phyloP scores from a whole-genome alignment of 2,888 invertebrate genomes.

The Aethes cnicana region DNA sequence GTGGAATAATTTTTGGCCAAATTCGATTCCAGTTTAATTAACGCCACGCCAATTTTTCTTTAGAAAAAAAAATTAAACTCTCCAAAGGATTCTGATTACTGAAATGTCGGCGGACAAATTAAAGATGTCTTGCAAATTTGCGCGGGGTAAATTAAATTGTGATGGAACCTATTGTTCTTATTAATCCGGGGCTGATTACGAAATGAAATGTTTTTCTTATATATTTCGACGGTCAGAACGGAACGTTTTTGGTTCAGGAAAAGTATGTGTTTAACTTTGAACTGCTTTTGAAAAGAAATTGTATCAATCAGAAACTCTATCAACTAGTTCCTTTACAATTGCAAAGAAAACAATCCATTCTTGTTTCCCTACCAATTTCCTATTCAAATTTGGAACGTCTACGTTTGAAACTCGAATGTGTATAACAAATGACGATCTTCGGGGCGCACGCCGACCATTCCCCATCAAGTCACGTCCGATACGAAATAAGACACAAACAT shows the following conservation, averaged over 20 bases:
- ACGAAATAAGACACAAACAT: slow-evolving; percentile 8
- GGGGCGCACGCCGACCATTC: neutral
- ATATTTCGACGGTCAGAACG: too few relatives aligned
- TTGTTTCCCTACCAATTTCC: too few relatives aligned
- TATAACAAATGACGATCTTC: neutral
- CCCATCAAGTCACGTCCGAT: slow-evolving; percentile 20
- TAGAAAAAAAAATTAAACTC: slow-evolving; percentile 62
- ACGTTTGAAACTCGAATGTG: neutral
- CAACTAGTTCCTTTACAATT: too few relatives aligned
- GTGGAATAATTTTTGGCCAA: slow-evolving; percentile 65
- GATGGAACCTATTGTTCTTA: slow-evolving; percentile 22
- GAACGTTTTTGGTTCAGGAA: too few relatives aligned
- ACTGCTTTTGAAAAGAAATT: too few relatives aligned
- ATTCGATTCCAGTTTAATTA: slow-evolving; percentile 79
- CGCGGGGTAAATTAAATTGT: slow-evolving; percentile 28
- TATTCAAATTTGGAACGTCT: too few relatives aligned
- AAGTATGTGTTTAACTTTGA: too few relatives aligned
- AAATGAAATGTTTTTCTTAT: slow-evolving; percentile 22
- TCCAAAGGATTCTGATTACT: slow-evolving; percentile 71
- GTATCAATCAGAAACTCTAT: too few relatives aligned
- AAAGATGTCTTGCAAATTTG: slow-evolving; percentile 32
- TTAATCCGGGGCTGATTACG: slow-evolving; percentile 30
- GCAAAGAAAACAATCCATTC: too few relatives aligned
- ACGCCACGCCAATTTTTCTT: slow-evolving; percentile 71
- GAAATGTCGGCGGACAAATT: slow-evolving; percentile 37